Evolutionary conservation across 1,140 invertebrate genomes (phyloP), one percentile per base, ranked within the genome.

Genomic region (Elymnias hypermnestra): DNA sequence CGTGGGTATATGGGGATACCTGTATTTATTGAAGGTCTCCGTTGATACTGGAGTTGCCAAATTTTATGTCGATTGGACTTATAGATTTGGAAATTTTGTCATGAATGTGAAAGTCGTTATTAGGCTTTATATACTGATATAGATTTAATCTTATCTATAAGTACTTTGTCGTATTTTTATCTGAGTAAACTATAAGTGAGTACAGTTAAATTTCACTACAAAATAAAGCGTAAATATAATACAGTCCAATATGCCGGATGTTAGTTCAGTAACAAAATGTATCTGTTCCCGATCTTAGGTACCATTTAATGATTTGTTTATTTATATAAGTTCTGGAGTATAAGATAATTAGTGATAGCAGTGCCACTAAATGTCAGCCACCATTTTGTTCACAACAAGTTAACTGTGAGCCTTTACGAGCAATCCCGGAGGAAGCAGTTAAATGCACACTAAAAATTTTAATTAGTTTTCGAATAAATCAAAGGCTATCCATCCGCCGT

Each of bases 381-480:
- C 41, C 41, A 44, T 44, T 33, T 44, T 44, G 41, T 35, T 35
- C 31, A 22, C 38, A 48, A 41, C 25, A 40, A 40, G 37, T 41
- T 28, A 26, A 39, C 26, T 14, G 29, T 9, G 14, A 5, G 12
- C 10, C 8, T 48, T 48, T 48, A 48, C 46, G 46, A 48, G 13
- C 46, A 15, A 40, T 48, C 37, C 19, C 37, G 29, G 29, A 44
- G 46, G 46, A 48, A 48, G 46, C 46, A 48, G 22, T 48, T 48
- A 48, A 48, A 48, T 13, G 31, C 2, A 18, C 37, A 40, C 29
- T 48, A 48, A 48, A 48, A 48, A 36, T 48, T n/a, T 48, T 48
- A 48, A 48, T 48, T 33, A 22, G 26, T 48, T 48, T 48, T 31
- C 14, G 41, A 48, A 48, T 48, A 48, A 48, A 48, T 48, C 46